Evolutionary conservation across 1,140 invertebrate species (phyloP).

Genomic region (Ganaspis sp.): DNA sequence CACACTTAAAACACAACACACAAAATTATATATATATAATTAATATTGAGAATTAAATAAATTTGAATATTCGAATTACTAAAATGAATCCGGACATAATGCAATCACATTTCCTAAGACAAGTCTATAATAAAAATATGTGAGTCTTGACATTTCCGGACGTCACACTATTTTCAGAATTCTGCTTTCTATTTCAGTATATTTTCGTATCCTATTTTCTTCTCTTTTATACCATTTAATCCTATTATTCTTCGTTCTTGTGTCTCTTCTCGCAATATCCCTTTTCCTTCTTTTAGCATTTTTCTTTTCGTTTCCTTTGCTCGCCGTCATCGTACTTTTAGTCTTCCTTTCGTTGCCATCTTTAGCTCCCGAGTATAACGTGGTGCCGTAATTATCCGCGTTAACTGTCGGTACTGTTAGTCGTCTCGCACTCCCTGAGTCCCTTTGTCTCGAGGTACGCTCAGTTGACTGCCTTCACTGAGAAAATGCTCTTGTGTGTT

Average conservation of each 20-base stretch:
- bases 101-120: too few species aligned
- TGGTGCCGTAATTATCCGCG: conserved; percentile 63
- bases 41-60: too few species aligned
- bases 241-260: neutral
- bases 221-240: neutral
- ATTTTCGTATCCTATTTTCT: neutral
- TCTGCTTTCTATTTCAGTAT: too few species aligned
- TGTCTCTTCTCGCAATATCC: neutral
- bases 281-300: conserved; percentile 15
- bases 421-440: conserved; percentile 57
- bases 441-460: conserved; percentile 63
- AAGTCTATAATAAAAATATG: too few species aligned
- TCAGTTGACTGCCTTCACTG: conserved; percentile 48
- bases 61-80: too few species aligned
- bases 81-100: too few species aligned
- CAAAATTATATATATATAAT: too few species aligned
- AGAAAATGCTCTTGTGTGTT: conserved; percentile 43
- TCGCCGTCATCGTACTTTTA: conserved; percentile 35
- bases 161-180: too few species aligned
- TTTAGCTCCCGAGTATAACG: conserved; percentile 54
- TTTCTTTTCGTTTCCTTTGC: neutral
- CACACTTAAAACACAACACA: too few species aligned
- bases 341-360: conserved; percentile 57
- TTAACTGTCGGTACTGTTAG: conserved; percentile 68
- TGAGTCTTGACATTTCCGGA: too few species aligned